A percentile compares a stretch with the other conserved stretches of the same genome.
Conservation (phyloP, 1,140 invertebrate species). For the Sminthurinus signatus region DNA sequence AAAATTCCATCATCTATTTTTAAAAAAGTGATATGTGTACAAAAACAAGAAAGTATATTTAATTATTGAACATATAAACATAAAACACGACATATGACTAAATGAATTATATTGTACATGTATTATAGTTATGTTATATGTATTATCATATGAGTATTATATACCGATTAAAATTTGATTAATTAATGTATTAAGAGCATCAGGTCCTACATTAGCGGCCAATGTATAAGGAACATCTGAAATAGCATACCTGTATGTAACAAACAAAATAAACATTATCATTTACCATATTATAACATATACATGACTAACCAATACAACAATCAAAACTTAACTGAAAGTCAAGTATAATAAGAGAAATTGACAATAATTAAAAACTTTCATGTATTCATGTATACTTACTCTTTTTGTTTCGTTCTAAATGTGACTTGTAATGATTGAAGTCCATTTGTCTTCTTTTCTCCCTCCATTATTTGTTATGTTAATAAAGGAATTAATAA, state of each 20-base stretch:
- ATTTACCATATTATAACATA: too few relatives aligned
- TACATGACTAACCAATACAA: too few relatives aligned
- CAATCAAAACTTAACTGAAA: too few relatives aligned
- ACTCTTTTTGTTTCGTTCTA: slow-evolving; percentile 71
- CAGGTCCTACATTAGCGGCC: slow-evolving; percentile 57
- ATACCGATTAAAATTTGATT: slow-evolving; percentile 70
- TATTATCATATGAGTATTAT: too few relatives aligned
- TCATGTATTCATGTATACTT: slow-evolving; percentile 46
- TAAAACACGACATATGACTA: neutral
- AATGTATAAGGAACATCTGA: slow-evolving; percentile 77
- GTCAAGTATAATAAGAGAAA: too few relatives aligned
- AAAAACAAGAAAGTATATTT: slow-evolving; percentile 18
- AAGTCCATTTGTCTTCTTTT: slow-evolving; percentile 3
- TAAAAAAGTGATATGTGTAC: neutral
- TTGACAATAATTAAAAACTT: too few relatives aligned
- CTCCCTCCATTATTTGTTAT: neutral
- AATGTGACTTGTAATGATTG: slow-evolving; percentile 63
- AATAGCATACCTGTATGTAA: slow-evolving; percentile 70
- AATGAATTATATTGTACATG: too few relatives aligned
- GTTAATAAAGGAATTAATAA: too few relatives aligned
- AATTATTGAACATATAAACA: slow-evolving; percentile 5
- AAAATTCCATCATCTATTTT: slow-evolving; percentile 33
- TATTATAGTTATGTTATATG: too few relatives aligned
- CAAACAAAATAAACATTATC: slow-evolving; percentile 25
- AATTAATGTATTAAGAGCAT: slow-evolving; percentile 69